Conservation (phyloP, 2,797 vertebrate species). For the Coreius guichenoti region DNA sequence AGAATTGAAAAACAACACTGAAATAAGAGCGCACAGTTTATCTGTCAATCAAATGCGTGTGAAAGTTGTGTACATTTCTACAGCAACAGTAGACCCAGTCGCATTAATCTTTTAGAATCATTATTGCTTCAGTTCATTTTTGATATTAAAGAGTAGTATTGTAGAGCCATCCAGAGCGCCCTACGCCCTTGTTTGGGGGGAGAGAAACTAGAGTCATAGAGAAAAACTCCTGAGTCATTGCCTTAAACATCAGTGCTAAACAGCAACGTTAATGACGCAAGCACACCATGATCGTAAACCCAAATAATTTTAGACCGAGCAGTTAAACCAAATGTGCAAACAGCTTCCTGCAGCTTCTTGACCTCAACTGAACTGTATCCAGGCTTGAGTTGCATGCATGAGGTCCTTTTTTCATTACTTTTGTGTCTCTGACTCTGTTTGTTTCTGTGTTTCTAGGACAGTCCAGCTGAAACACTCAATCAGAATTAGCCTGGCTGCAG, state of each 20-base stretch:
- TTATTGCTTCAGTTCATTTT: no score
- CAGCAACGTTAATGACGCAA: neutral
- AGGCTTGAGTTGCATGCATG: neutral
- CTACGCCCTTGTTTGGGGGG: no score
- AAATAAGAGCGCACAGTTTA: no score
- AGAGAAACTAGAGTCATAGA: neutral
- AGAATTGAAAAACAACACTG: no score
- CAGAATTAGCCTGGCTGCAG: conserved; percentile 27
- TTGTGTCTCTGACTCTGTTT: neutral
- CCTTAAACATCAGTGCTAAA: neutral
- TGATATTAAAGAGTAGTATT: no score
- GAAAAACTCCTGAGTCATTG: neutral
- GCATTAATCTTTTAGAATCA: no score
- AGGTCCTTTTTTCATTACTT: neutral
- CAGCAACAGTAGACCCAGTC: no score
- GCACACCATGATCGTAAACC: neutral
- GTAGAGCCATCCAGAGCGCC: no score
- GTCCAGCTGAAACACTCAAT: conserved; percentile 20
- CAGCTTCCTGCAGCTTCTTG: neutral
- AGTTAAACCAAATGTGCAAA: neutral
- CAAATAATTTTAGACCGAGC: neutral
- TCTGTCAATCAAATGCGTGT: no score
- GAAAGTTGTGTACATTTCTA: no score
- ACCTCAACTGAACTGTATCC: neutral
- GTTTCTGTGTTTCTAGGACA: neutral